Evolutionary conservation across 1,140 invertebrate genomes (phyloP).

Genomic region (Harpegnathos saltator): DNA sequence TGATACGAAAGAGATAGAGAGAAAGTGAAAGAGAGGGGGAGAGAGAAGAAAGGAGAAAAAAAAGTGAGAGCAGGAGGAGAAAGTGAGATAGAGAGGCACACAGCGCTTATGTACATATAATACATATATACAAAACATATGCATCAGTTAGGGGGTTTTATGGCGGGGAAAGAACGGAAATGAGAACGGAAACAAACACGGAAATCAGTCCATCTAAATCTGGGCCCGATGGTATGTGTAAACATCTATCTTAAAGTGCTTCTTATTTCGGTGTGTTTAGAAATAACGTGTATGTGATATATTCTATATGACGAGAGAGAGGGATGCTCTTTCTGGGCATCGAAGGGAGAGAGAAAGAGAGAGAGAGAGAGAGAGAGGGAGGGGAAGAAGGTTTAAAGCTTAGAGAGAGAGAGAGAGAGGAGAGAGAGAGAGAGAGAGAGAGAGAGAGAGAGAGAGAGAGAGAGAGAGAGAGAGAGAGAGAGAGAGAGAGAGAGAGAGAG

Average conservation of each 20-base stretch:
- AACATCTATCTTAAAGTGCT: slow-evolving; percentile 87
- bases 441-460: slow-evolving; percentile 71
- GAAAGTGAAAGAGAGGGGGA: slow-evolving; percentile 41
- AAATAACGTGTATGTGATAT: slow-evolving; percentile 86
- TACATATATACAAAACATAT: slow-evolving; percentile 80
- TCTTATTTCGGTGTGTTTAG: slow-evolving; percentile 87
- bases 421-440: slow-evolving; percentile 52
- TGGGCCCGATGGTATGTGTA: slow-evolving; percentile 84
- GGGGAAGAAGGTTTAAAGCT: too few relatives aligned
- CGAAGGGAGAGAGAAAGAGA: slow-evolving; percentile 62
- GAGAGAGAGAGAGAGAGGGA: slow-evolving; percentile 9
- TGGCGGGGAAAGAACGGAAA: slow-evolving; percentile 64
- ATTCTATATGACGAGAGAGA: slow-evolving; percentile 84
- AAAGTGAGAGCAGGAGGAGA: slow-evolving; percentile 25
- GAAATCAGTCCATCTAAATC: slow-evolving; percentile 83
- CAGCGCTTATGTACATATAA: slow-evolving; percentile 83
- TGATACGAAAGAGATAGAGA: too few relatives aligned
- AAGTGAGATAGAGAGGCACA: slow-evolving; percentile 70
- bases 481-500: too few relatives aligned
- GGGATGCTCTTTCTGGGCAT: slow-evolving; percentile 76
- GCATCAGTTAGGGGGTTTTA: slow-evolving; percentile 82
- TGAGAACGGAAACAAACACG: slow-evolving; percentile 51
- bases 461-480: too few relatives aligned
- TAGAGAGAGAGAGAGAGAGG: slow-evolving; percentile 46
- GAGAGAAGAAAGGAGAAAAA: slow-evolving; percentile 61